A percentile compares a stretch with the other conserved stretches of the same genome.
phyloP scores from a whole-genome alignment of 2,113 vertebrate genomes.

The Podarcis raffonei region DNA sequence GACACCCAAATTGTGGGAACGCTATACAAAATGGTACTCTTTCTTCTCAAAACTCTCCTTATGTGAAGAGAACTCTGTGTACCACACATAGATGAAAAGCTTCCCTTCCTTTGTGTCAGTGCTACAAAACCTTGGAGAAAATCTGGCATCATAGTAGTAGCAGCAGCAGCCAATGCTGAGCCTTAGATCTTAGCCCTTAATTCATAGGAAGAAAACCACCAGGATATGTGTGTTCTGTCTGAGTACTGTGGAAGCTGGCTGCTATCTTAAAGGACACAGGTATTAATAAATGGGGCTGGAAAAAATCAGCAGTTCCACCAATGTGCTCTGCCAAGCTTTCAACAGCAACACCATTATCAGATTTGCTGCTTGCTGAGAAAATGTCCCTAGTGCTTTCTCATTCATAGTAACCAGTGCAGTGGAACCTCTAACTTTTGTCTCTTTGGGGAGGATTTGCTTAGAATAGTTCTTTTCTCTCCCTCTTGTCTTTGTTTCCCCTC shows the following conservation, averaged over 20 bases:
- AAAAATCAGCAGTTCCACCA: background rate
- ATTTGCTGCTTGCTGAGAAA: slow-evolving; percentile 37
- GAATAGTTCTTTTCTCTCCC: slow-evolving; percentile 4
- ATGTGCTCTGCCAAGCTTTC: slow-evolving; percentile 7
- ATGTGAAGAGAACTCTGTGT: slow-evolving; percentile 40
- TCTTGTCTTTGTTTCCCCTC: slow-evolving; percentile 15
- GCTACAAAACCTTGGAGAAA: slow-evolving; percentile 34
- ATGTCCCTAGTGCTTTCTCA: slow-evolving; percentile 36
- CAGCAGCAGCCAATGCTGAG: background rate
- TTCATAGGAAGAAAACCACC: background rate
- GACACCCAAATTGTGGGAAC: background rate
- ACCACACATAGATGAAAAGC: slow-evolving; percentile 34
- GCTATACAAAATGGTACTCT: slow-evolving; percentile 49
- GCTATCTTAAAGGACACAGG: background rate
- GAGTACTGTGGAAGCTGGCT: background rate
- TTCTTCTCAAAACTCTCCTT: slow-evolving; percentile 29
- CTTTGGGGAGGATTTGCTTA: slow-evolving; percentile 24
- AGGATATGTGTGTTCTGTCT: background rate
- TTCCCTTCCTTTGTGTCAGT: background rate
- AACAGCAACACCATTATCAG: background rate
- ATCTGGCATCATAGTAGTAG: background rate
- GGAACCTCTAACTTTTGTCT: background rate
- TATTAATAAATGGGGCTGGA: background rate
- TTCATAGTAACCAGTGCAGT: slow-evolving; percentile 4
- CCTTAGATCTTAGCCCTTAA: background rate